Conservation (phyloP, 1,140 invertebrate species). For the Rhagoletis zephyria region DNA sequence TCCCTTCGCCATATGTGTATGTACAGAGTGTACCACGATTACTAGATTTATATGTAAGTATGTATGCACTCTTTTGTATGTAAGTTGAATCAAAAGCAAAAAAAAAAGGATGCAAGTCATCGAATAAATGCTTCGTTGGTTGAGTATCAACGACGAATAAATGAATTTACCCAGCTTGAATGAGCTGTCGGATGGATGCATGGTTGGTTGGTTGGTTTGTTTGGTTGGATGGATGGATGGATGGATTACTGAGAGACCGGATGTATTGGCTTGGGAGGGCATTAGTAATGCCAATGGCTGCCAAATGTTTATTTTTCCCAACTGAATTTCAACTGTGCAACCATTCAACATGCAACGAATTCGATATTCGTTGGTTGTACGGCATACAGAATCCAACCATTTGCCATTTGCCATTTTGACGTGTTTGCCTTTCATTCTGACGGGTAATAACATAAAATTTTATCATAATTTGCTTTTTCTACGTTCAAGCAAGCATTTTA, state of each 20-base stretch:
- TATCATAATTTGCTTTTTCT: conserved; percentile 73
- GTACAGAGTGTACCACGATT: not conserved
- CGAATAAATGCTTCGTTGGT: not conserved
- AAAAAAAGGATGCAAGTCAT: conserved; percentile 17
- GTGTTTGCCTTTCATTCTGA: conserved; percentile 69
- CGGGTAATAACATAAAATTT: conserved; percentile 73
- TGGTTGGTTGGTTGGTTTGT: not conserved
- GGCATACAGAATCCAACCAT: conserved; percentile 1
- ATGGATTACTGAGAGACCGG: not conserved
- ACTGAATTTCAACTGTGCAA: conserved; percentile 51
- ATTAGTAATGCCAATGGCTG: conserved; percentile 48
- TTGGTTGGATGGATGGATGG: not conserved
- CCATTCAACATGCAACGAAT: conserved; percentile 8
- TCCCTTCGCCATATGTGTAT: not conserved
- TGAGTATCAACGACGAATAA: not conserved
- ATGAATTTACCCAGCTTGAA: conserved; percentile 14
- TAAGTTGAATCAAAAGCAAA: not conserved
- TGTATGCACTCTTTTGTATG: not conserved
- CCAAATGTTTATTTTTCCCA: conserved; percentile 56
- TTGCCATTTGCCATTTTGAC: conserved; percentile 56
- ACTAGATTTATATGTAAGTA: not conserved
- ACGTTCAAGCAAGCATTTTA: conserved; percentile 73
- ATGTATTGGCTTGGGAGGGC: conserved; percentile 31
- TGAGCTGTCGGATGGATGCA: not conserved
- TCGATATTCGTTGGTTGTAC: not conserved